A percentile compares a stretch with the other conserved stretches of the same genome.
These are phyloP conservation scores for Babyrousa celebensis DNA, from an alignment of 2,797 vertebrate genomes.

Conservation along the genomic window DNA sequence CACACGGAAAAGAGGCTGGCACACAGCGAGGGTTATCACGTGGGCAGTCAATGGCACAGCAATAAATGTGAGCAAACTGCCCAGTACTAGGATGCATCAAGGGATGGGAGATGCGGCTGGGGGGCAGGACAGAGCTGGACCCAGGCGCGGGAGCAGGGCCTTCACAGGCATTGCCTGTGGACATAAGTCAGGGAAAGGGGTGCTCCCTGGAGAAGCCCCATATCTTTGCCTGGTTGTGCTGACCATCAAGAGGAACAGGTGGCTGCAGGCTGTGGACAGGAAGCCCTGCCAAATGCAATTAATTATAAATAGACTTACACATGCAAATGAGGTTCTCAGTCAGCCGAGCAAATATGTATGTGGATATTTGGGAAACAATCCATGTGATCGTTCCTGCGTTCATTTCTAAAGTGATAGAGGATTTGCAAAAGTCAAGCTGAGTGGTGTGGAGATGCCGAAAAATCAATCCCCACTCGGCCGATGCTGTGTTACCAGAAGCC, in stretches of 20 bases:
- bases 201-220: rapidly evolving
- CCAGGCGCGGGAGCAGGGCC: rapidly evolving
- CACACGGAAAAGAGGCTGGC: neutral
- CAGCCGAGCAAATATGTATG: neutral
- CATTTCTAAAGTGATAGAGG: neutral
- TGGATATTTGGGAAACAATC: neutral
- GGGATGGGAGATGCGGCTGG: neutral
- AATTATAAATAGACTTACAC: slow-evolving; percentile 58
- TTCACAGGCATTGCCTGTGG: rapidly evolving
- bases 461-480: rapidly evolving
- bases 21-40: rapidly evolving
- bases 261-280: neutral
- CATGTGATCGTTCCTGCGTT: neutral
- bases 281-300: neutral
- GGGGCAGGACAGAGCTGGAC: neutral
- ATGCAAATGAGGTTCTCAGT: neutral
- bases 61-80: rapidly evolving
- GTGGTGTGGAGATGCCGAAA: neutral
- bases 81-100: rapidly evolving
- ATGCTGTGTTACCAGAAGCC: rapidly evolving
- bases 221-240: neutral
- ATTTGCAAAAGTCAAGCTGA: neutral
- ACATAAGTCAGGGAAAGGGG: neutral
- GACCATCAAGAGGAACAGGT: neutral
- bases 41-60: rapidly evolving